Evolutionary conservation across 1,140 invertebrate species (phyloP).

Genomic region (Argopecten irradians): DNA sequence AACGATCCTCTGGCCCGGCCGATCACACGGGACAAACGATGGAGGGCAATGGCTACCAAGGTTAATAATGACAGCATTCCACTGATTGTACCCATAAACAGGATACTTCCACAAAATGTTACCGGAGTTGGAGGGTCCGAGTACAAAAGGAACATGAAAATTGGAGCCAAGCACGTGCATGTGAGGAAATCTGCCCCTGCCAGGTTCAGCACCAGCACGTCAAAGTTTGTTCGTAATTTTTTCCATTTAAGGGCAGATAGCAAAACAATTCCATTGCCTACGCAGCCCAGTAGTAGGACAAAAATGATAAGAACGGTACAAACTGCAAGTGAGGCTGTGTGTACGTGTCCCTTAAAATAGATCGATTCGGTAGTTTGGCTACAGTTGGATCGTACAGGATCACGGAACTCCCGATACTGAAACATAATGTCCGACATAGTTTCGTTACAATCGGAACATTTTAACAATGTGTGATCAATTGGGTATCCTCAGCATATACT

Average conservation of each 20-base stretch:
- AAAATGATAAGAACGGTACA: conserved; percentile 63
- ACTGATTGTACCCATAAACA: conserved; percentile 62
- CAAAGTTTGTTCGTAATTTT: conserved; percentile 58
- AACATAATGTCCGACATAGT: not conserved
- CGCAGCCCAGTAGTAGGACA: conserved; percentile 60
- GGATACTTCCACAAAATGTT: conserved; percentile 64
- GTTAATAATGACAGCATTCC: conserved; percentile 62
- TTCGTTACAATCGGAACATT: not conserved
- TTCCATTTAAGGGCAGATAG: conserved; percentile 55
- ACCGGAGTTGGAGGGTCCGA: conserved; percentile 56
- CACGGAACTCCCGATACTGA: not conserved
- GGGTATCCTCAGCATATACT: not conserved
- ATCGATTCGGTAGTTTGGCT: not conserved
- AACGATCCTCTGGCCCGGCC: conserved; percentile 53
- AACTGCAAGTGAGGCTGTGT: conserved; percentile 62
- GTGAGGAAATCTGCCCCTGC: conserved; percentile 65
- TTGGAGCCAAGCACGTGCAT: conserved; percentile 62
- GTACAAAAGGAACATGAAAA: conserved; percentile 64
- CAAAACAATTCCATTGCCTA: conserved; percentile 65
- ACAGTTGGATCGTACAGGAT: not conserved
- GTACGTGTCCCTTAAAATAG: conserved; percentile 59
- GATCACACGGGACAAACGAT: conserved; percentile 58
- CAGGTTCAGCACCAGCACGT: conserved; percentile 63
- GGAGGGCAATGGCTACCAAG: conserved; percentile 61
- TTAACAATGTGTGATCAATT: not conserved